These are phyloP conservation scores for Neosalanx taihuensis DNA, from an alignment of 2,797 vertebrate genomes.

Conservation along the genomic window DNA sequence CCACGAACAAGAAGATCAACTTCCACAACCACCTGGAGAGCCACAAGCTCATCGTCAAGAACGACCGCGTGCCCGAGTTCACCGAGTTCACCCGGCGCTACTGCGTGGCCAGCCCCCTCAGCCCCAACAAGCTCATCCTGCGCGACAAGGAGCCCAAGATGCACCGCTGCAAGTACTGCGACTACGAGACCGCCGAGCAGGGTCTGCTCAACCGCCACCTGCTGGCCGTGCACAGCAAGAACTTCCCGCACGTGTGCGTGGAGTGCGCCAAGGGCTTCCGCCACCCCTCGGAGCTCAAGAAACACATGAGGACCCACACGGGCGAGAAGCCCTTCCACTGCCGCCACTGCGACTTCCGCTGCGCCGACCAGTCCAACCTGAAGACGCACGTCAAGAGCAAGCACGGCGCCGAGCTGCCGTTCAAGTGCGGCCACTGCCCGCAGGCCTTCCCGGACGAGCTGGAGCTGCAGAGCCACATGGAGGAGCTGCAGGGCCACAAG, in stretches of 20 bases:
- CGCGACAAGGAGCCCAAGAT: conserved; percentile 73
- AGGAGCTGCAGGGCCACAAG: conserved; percentile 85
- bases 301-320: conserved; percentile 89
- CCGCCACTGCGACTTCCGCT: conserved; percentile 84
- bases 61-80: conserved; percentile 79
- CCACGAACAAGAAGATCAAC: conserved; percentile 88
- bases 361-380: conserved; percentile 86
- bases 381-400: conserved; percentile 89
- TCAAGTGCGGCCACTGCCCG: conserved; percentile 85
- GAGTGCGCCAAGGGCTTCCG: conserved; percentile 89
- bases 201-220: conserved; percentile 85
- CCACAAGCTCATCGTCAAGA: conserved; percentile 82
- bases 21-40: conserved; percentile 89
- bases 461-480: conserved; percentile 78
- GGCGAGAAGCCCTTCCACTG: conserved; percentile 89
- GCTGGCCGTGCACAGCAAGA: conserved; percentile 85
- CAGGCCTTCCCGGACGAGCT: conserved; percentile 84
- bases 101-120: conserved; percentile 68
- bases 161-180: conserved; percentile 88
- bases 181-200: conserved; percentile 87
- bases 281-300: conserved; percentile 88
- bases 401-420: conserved; percentile 81
- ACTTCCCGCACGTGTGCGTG: conserved; percentile 86
- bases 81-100: conserved; percentile 64
- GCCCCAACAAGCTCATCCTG: conserved; percentile 85